Percentiles rank a stretch among this genome's conserved stretches.
Conservation (phyloP, 2,113 vertebrate species). For the Eudorcas thomsonii region DNA sequence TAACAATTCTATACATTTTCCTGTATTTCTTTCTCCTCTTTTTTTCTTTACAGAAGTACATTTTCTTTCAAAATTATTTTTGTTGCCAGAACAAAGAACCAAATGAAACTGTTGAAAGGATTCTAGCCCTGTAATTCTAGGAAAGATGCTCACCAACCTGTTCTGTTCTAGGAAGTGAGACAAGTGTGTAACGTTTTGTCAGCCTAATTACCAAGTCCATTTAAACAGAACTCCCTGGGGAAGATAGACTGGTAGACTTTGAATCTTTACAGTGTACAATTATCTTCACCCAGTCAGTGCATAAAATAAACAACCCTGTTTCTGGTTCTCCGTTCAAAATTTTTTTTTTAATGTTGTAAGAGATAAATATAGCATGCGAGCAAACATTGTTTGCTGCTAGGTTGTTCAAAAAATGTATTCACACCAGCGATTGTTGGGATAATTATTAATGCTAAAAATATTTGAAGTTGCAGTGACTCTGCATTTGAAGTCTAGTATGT, state of each 20-base stretch:
- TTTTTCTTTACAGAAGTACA: neutral
- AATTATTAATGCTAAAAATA: constrained; percentile 84
- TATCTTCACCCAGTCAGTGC: constrained; percentile 59
- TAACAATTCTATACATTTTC: neutral
- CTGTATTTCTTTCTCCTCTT: neutral
- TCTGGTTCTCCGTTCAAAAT: constrained; percentile 54
- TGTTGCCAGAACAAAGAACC: constrained; percentile 9
- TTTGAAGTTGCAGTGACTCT: constrained; percentile 79
- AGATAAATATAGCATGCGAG: constrained; percentile 65
- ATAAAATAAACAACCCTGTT: constrained; percentile 56
- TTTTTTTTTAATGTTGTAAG: constrained; percentile 48
- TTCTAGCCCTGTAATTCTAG: neutral
- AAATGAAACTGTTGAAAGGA: constrained; percentile 32
- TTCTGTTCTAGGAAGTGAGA: constrained; percentile 41
- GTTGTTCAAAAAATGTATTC: constrained; percentile 74
- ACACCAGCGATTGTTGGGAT: constrained; percentile 75
- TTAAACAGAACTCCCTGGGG: constrained; percentile 53
- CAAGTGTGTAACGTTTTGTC: constrained; percentile 35
- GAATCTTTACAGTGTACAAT: constrained; percentile 46
- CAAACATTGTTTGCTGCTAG: constrained; percentile 68
- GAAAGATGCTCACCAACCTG: neutral
- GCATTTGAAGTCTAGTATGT: constrained; percentile 78
- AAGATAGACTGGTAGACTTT: constrained; percentile 44
- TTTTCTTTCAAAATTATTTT: constrained; percentile 33
- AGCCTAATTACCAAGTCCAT: constrained; percentile 59